phyloP scores from a whole-genome alignment of 2,888 invertebrate species.

The Julus scandinavius region DNA sequence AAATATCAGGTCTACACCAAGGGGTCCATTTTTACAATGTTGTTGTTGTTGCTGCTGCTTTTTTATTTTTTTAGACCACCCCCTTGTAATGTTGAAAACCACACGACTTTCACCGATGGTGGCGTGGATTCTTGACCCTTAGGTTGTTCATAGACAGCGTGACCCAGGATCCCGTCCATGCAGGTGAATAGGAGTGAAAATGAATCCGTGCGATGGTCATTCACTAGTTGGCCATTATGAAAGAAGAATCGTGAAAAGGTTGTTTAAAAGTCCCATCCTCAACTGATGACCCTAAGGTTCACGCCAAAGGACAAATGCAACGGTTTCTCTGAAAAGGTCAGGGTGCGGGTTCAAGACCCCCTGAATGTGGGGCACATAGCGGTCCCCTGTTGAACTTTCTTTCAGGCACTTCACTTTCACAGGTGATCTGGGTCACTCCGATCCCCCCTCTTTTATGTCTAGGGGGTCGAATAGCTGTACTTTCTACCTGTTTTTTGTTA shows the following conservation, averaged over 20 bases:
- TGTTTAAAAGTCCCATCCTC: neutral
- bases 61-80: neutral
- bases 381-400: neutral
- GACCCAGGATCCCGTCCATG: neutral
- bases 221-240: neutral
- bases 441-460: neutral
- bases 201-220: neutral
- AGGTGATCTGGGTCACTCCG: neutral
- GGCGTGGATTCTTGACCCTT: constrained; percentile 24
- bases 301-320: neutral
- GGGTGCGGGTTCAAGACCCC: neutral
- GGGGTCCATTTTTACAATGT: neutral
- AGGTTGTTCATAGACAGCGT: neutral
- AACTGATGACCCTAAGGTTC: neutral
- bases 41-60: neutral
- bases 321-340: constrained; percentile 8
- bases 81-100: neutral
- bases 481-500: neutral
- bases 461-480: constrained; percentile 21
- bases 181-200: neutral
- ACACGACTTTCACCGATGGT: neutral
- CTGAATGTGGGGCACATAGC: neutral
- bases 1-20: neutral
- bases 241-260: neutral
- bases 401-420: constrained; percentile 11